Conservation (phyloP, 2,797 vertebrate species). For the Dipus sagitta region DNA sequence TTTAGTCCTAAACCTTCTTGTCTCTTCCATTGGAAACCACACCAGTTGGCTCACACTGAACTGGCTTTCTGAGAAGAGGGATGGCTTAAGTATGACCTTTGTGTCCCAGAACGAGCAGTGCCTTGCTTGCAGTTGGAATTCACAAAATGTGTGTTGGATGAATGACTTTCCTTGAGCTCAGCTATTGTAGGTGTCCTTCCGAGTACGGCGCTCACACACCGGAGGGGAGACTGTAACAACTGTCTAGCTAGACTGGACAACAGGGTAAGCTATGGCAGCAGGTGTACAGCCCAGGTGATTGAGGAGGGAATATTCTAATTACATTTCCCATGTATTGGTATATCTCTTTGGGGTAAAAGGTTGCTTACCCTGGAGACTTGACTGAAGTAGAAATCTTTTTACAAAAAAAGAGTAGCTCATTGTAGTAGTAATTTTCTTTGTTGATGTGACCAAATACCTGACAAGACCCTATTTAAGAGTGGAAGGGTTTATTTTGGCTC, state of each 20-base stretch:
- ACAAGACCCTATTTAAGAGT: too few species aligned
- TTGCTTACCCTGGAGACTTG: neutral
- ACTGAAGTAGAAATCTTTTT: neutral
- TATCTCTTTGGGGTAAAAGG: slow-evolving; percentile 5
- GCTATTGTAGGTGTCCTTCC: neutral
- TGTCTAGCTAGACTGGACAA: neutral
- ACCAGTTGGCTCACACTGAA: neutral
- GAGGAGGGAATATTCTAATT: neutral
- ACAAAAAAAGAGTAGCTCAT: neutral
- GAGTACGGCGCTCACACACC: neutral
- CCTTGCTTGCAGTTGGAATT: neutral
- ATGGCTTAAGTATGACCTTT: neutral
- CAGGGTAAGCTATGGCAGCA: neutral
- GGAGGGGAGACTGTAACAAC: neutral
- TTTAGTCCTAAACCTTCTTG: neutral
- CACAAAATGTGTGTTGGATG: neutral
- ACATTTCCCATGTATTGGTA: neutral
- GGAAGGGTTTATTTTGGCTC: too few species aligned
- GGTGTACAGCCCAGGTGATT: neutral
- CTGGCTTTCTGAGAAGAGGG: neutral
- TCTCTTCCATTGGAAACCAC: neutral
- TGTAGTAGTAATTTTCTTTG: neutral
- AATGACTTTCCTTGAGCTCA: neutral
- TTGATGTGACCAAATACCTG: too few species aligned
- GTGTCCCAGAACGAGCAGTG: neutral